A percentile compares a stretch with the other conserved stretches of the same genome.
Evolutionary conservation across 2,113 vertebrate species (phyloP).

Genomic region (Agelaius phoeniceus): DNA sequence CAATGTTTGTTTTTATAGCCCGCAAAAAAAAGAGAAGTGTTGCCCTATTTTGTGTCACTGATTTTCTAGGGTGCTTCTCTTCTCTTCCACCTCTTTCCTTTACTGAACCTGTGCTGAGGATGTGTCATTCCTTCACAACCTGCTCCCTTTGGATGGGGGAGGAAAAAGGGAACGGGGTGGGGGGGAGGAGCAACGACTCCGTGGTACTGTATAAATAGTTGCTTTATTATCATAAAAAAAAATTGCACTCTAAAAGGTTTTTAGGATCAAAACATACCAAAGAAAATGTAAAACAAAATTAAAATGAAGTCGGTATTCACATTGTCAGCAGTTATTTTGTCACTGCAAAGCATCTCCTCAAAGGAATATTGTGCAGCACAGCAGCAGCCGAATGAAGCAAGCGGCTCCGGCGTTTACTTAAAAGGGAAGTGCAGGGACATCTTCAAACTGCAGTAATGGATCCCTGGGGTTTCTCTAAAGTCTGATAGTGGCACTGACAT

Average conservation of each 20-base stretch:
- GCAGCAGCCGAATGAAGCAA: conserved; percentile 53
- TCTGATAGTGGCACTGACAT: conserved; percentile 59
- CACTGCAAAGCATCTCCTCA: conserved; percentile 68
- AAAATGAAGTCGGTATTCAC: conserved; percentile 65
- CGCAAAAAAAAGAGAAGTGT: neutral
- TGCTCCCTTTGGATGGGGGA: neutral
- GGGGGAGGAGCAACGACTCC: neutral
- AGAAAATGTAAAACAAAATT: conserved; percentile 72
- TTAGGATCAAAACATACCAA: conserved; percentile 61
- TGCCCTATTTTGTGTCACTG: conserved; percentile 19
- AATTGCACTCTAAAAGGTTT: conserved; percentile 42
- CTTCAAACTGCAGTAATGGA: conserved; percentile 69
- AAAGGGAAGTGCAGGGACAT: conserved; percentile 67
- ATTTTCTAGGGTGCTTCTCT: neutral
- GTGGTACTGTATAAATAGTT: conserved; percentile 41
- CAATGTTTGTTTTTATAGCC: conserved; percentile 5
- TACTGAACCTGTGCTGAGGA: neutral
- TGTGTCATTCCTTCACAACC: neutral
- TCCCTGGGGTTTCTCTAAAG: conserved; percentile 66
- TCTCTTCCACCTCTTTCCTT: neutral
- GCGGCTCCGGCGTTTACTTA: conserved; percentile 29
- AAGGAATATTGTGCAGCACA: conserved; percentile 67
- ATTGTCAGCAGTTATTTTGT: conserved; percentile 74
- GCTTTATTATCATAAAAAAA: conserved; percentile 53
- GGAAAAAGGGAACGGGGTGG: neutral